Evolutionary conservation across 2,113 vertebrate genomes (phyloP).

Genomic region (Acrocephalus arundinaceus): DNA sequence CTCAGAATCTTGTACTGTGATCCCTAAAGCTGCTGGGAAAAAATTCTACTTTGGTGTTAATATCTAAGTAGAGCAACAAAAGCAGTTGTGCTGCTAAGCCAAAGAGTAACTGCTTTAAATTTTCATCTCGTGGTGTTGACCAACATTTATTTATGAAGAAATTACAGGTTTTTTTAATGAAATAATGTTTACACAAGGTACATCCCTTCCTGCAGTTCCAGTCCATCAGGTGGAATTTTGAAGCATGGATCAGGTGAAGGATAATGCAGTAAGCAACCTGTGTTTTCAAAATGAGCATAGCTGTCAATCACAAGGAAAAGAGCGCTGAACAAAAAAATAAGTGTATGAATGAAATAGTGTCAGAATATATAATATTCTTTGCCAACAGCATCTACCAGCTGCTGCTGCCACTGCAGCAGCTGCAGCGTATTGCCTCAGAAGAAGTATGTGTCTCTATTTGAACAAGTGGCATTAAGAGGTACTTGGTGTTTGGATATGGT

Average conservation of each 20-base stretch:
- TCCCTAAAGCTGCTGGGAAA: neutral
- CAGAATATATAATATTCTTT: neutral
- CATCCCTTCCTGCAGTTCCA: constrained; percentile 6
- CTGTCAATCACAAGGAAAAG: neutral
- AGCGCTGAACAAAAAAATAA: neutral
- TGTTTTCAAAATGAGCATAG: neutral
- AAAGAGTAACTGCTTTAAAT: neutral
- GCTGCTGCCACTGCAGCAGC: neutral
- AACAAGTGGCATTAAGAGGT: neutral
- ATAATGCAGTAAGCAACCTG: constrained; percentile 1
- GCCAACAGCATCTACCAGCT: neutral
- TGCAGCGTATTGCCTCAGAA: neutral
- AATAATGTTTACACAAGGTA: neutral
- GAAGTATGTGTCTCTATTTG: neutral
- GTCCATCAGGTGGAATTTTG: neutral
- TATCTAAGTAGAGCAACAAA: neutral
- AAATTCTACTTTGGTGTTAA: neutral
- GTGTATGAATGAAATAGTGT: neutral
- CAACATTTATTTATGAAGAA: neutral
- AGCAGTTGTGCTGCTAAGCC: neutral
- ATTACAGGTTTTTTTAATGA: neutral
- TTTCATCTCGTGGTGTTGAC: neutral
- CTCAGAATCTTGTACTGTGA: neutral
- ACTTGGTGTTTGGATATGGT: neutral
- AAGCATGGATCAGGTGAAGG: constrained; percentile 9